Percentiles rank a stretch among this genome's conserved stretches.
phyloP scores from a whole-genome alignment of 2,797 vertebrate species.

The Semaprochilodus insignis region DNA sequence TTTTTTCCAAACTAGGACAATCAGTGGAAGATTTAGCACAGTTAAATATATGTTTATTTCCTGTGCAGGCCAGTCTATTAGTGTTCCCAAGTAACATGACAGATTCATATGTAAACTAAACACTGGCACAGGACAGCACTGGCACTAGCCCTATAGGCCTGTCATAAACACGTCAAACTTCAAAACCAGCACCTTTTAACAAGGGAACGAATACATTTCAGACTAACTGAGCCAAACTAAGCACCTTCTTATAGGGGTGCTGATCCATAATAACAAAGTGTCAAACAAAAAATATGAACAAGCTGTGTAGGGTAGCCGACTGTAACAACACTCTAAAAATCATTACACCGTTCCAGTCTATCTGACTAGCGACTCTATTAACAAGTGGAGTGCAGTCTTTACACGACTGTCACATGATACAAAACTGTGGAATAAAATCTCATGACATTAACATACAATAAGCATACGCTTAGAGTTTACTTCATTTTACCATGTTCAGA shows the following conservation, averaged over 20 bases:
- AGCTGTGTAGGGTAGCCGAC: too few species aligned
- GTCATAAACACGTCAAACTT: constrained; percentile 5
- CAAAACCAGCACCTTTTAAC: background rate
- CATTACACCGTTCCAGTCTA: too few species aligned
- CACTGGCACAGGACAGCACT: background rate
- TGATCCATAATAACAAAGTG: background rate
- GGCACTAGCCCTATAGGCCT: background rate
- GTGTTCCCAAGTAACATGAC: background rate
- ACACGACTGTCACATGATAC: too few species aligned
- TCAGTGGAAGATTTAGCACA: background rate
- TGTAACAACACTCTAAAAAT: too few species aligned
- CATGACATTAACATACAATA: too few species aligned
- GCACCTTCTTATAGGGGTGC: background rate
- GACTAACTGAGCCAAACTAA: background rate
- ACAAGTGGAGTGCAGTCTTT: too few species aligned
- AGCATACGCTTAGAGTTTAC: too few species aligned
- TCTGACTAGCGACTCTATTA: too few species aligned
- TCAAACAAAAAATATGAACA: too few species aligned
- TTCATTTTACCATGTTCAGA: too few species aligned
- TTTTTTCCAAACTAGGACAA: background rate
- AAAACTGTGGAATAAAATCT: too few species aligned
- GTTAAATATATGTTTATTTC: background rate
- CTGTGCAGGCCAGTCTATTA: background rate
- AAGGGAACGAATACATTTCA: background rate
- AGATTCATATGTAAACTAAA: background rate